These are phyloP conservation scores for Aldrovandia affinis DNA, from an alignment of 2,797 vertebrate species.

Conservation along the genomic window DNA sequence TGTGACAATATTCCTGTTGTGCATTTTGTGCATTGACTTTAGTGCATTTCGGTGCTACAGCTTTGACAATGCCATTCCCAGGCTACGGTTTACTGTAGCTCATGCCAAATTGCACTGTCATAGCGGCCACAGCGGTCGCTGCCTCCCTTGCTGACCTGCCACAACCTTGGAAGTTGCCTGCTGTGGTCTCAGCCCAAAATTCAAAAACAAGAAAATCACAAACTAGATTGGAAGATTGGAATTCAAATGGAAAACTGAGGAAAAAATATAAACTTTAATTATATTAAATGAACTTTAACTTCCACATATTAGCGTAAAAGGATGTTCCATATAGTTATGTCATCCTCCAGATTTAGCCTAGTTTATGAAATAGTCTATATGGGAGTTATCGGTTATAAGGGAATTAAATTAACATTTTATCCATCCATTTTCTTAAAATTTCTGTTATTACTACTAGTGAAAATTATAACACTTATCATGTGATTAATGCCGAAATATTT, in stretches of 20 bases:
- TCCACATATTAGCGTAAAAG: not conserved
- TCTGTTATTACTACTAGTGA: not conserved
- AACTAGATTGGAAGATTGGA: not conserved
- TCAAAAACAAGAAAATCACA: not conserved
- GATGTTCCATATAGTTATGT: not conserved
- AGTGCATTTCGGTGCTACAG: not conserved
- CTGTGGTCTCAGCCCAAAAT: too few relatives aligned
- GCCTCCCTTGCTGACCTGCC: not conserved
- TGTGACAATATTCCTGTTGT: not conserved
- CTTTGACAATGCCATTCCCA: not conserved
- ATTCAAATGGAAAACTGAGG: not conserved
- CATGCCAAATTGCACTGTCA: not conserved
- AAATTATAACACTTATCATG: not conserved
- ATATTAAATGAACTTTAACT: too few relatives aligned
- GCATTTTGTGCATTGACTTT: not conserved
- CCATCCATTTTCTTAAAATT: not conserved
- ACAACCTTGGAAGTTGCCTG: not conserved
- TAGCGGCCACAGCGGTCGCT: not conserved
- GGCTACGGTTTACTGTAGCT: not conserved
- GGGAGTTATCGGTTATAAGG: not conserved
- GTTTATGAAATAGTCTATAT: not conserved
- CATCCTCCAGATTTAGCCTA: too few relatives aligned
- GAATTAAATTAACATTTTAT: too few relatives aligned
- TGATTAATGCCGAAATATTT: not conserved
- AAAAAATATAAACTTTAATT: not conserved